Conservation (phyloP, 2,888 invertebrate genomes). For the Lithophane semibrunnea region DNA sequence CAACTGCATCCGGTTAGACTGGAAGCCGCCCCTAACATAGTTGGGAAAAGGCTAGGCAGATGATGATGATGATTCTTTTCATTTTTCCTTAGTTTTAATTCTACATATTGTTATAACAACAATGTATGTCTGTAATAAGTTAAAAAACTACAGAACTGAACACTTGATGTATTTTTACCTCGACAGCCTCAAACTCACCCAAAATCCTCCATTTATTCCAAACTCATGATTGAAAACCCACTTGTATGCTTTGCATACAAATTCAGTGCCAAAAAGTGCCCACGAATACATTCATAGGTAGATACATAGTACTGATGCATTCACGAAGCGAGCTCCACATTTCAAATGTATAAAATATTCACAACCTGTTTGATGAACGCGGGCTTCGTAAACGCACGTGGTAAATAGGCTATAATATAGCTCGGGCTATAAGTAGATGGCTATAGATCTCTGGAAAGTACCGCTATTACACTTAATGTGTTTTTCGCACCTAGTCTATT, state of each 20-base stretch:
- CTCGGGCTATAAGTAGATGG: neutral
- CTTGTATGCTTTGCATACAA: slow-evolving; percentile 27
- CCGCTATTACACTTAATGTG: neutral
- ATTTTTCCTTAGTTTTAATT: no score
- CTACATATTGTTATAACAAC: no score
- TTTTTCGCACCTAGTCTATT: neutral
- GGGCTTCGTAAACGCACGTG: slow-evolving; percentile 48
- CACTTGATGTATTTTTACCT: neutral
- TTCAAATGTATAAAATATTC: slow-evolving; percentile 57
- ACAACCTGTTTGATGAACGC: slow-evolving; percentile 36
- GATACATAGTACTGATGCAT: slow-evolving; percentile 33
- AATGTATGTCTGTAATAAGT: no score
- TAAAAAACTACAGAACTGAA: no score
- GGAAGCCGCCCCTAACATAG: no score
- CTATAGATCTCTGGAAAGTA: neutral
- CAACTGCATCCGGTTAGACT: no score
- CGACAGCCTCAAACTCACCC: neutral
- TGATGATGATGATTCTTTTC: no score
- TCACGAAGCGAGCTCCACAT: slow-evolving; percentile 56
- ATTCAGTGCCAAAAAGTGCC: slow-evolving; percentile 34
- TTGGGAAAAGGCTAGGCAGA: no score
- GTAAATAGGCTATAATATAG: slow-evolving; percentile 10
- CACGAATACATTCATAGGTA: slow-evolving; percentile 9
- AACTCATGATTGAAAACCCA: slow-evolving; percentile 22
- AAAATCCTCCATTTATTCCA: neutral